A percentile compares a stretch with the other conserved stretches of the same genome.
Evolutionary conservation across 2,113 vertebrate genomes (phyloP).

Genomic region (Eclectus roratus): DNA sequence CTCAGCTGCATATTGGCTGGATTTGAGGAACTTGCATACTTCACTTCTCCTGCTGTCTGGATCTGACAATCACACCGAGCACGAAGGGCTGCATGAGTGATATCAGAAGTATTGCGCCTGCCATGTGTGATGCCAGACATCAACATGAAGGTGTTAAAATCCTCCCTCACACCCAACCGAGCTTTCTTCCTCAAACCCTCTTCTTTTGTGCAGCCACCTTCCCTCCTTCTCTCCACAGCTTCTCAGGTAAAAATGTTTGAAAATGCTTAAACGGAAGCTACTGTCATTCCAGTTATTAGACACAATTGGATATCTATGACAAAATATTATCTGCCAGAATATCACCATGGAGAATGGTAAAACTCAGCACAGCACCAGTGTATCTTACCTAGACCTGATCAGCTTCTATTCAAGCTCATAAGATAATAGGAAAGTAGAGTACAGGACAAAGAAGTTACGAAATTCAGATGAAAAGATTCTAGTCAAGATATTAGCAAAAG

Average conservation of each 20-base stretch:
- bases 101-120: not conserved
- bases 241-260: not conserved
- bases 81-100: not conserved
- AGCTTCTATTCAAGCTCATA: not conserved
- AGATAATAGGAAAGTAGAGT: not conserved
- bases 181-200: not conserved
- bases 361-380: not conserved
- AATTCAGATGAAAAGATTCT: conserved; percentile 5
- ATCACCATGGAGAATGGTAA: not conserved
- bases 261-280: not conserved
- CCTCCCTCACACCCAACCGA: not conserved
- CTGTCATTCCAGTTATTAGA: not conserved
- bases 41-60: not conserved
- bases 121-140: not conserved
- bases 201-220: not conserved
- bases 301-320: not conserved
- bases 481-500: not conserved
- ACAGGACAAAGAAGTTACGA: not conserved
- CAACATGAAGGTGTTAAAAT: not conserved
- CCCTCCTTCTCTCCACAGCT: not conserved
- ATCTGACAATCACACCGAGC: not conserved
- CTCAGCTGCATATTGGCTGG: not conserved
- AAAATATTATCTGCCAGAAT: not conserved
- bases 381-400: not conserved
- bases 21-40: not conserved